Percentiles rank a stretch among this genome's conserved stretches.
These are phyloP conservation scores for Apodemus sylvaticus DNA, from an alignment of 2,113 vertebrate species.

Conservation along the genomic window DNA sequence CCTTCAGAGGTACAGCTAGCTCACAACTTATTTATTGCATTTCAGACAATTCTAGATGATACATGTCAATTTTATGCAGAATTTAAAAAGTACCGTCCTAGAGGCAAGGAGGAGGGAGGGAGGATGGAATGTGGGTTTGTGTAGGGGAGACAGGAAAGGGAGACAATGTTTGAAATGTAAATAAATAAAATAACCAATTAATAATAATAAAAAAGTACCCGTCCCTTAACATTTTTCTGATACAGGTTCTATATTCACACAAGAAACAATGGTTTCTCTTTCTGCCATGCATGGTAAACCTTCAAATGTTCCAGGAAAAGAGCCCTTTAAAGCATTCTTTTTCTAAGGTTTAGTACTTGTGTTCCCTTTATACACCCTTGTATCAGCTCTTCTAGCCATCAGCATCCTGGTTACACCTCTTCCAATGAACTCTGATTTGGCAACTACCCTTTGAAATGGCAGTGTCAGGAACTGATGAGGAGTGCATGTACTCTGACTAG, in stretches of 20 bases:
- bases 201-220: too few relatives aligned
- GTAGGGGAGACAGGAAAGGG: too few relatives aligned
- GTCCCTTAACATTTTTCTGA: neutral
- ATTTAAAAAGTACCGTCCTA: neutral
- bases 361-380: conserved; percentile 6
- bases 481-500: neutral
- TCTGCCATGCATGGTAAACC: neutral
- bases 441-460: neutral
- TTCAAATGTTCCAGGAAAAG: neutral
- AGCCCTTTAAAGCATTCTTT: neutral
- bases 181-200: too few relatives aligned
- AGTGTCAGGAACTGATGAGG: neutral
- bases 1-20: neutral
- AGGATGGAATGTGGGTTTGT: too few relatives aligned
- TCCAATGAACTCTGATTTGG: conserved; percentile 44
- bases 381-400: neutral
- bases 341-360: neutral
- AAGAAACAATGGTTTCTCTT: neutral
- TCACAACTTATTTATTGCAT: neutral
- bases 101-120: too few relatives aligned
- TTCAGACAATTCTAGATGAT: neutral
- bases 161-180: too few relatives aligned
- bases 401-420: conserved; percentile 11
- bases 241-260: neutral
- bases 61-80: neutral